Base-by-base conservation (phyloP, 2,888 invertebrate genomes). In the Cacoxenus indagator region DNA sequence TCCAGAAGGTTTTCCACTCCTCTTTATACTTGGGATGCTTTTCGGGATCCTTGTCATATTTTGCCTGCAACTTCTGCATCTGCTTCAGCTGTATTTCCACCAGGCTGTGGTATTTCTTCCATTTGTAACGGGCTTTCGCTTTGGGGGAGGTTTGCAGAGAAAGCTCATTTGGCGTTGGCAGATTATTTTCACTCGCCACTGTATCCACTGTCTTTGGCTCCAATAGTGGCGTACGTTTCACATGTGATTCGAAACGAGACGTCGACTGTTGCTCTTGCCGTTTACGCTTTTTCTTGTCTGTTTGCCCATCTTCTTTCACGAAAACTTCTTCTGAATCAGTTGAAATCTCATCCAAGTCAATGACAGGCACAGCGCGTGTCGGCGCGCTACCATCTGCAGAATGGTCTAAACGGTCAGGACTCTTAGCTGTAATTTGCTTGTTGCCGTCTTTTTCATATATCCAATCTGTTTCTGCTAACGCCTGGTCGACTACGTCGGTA, bases 1-100 rank as follows among this genome's bases (percentile, higher is more conserved):
- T 95, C 96, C 96, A 96, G 86, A 95, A 96, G 84, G 92, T 93
- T 84, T 95, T 95, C 96, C 96, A 96, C 84, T 96, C 96, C 59
- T 94, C 94, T 0, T 94, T 93, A 85, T 96, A 96, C 2, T 93
- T 90, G 0, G 96, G 96, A 88, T 96, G 96, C 76, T 95, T 95
- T 84, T 96, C 96, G 0, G 96, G 96, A 83, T 94, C 94, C 82
- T 94, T 93, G 83, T 95, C 93, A 83, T 94, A 93, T 72, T 93
- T 93, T 67, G 92, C 92, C 5, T 94, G 89, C 0, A 91, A 90
- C 72, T 92, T 92, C 66, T 91, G 91, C 64, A 93, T 89, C 11
- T 92, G 84, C 62, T 85, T 85, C 1, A 87, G 69, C 26, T 87
- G 85, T 17, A 86, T 78, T 68, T 88, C 87, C n/a, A 88, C 64